Conservation (phyloP, 2,113 vertebrate genomes). For the Acrocephalus kingi region DNA sequence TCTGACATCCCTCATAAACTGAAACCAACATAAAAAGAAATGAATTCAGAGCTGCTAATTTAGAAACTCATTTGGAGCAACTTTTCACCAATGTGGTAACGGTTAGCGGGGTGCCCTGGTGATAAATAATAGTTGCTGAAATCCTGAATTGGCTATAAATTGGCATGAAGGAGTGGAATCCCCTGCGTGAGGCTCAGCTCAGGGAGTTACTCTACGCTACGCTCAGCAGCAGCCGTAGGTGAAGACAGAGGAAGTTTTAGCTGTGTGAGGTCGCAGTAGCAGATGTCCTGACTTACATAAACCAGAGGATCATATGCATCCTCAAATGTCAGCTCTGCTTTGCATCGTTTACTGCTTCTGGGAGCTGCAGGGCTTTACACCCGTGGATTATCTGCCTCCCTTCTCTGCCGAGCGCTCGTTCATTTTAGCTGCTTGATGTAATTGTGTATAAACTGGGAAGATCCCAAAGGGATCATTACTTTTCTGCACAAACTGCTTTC, state of each 20-base stretch:
- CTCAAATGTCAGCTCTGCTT: constrained; percentile 25
- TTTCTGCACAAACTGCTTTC: constrained; percentile 35
- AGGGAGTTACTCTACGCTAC: neutral
- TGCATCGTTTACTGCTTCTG: neutral
- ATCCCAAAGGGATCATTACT: constrained; percentile 54
- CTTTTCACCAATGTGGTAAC: neutral
- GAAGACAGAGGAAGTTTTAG: constrained; percentile 7
- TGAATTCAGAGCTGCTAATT: constrained; percentile 32
- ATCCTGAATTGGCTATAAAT: constrained; percentile 52
- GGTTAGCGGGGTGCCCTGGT: constrained; percentile 40
- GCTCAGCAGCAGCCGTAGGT: neutral
- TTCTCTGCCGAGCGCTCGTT: neutral
- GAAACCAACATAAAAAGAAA: constrained; percentile 41
- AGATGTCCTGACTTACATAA: constrained; percentile 1
- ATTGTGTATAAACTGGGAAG: constrained; percentile 50
- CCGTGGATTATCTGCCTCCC: neutral
- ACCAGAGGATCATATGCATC: neutral
- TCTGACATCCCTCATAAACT: constrained; percentile 52
- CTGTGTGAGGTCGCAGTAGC: neutral
- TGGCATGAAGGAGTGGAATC: constrained; percentile 7
- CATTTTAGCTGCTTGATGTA: constrained; percentile 37
- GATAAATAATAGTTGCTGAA: constrained; percentile 56
- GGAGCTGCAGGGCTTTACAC: constrained; percentile 39
- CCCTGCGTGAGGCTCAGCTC: neutral
- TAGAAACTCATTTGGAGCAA: constrained; percentile 45